Evolutionary conservation across 2,888 invertebrate species (phyloP).

Genomic region (Dryobota labecula): DNA sequence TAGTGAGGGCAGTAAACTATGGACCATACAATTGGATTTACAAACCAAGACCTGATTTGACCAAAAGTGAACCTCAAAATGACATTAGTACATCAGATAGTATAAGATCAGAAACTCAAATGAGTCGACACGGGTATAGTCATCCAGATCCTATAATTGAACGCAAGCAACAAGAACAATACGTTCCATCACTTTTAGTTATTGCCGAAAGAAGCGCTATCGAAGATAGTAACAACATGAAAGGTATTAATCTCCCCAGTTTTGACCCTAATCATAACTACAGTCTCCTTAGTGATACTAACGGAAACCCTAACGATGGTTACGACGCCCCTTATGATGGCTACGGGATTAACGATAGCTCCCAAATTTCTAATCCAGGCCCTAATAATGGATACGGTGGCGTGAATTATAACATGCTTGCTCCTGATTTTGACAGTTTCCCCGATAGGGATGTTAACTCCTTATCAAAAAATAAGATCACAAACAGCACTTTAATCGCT

Average conservation of each 20-base stretch:
- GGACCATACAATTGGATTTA: not conserved
- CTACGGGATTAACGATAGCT: not conserved
- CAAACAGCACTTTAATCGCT: not conserved
- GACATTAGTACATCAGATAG: not conserved
- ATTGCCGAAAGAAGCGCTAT: not conserved
- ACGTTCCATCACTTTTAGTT: not conserved
- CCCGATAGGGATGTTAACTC: not conserved
- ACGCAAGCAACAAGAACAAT: not conserved
- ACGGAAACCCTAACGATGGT: not conserved
- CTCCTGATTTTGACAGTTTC: slow-evolving; percentile 16
- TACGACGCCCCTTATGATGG: slow-evolving; percentile 9
- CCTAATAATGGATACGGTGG: not conserved
- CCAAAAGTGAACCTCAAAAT: not conserved
- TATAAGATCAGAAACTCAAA: not conserved
- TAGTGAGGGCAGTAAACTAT: not conserved
- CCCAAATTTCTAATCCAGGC: not conserved
- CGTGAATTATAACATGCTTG: slow-evolving; percentile 24
- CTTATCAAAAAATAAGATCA: not conserved
- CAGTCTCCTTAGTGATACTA: slow-evolving; percentile 1
- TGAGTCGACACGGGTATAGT: not conserved
- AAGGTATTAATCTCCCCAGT: not conserved
- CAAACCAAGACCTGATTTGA: not conserved
- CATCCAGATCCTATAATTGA: slow-evolving; percentile 16
- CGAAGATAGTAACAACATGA: not conserved
- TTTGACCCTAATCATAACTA: slow-evolving; percentile 8